Evolutionary conservation across 1,140 invertebrate species (phyloP), one percentile per base, ranked within the genome.

Genomic region (Parapsyche elsis): DNA sequence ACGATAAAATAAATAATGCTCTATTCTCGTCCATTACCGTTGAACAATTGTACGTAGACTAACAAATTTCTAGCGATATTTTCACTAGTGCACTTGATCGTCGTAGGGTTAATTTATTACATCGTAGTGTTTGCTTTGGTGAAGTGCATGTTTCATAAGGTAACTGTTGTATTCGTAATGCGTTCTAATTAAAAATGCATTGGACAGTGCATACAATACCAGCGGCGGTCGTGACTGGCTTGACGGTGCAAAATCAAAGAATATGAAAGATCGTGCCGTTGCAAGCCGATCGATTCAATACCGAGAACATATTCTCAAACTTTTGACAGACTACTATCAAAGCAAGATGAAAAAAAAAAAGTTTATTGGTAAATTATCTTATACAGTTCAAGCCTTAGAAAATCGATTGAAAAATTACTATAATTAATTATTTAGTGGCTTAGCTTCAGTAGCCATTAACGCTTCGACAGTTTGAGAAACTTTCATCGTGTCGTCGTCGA

Each of bases 101-200:
- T 57, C 5, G 19, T 10, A 10, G 4, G 53, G 1, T 57, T 21
- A 21, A 16, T 57, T 4, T 57, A n/a, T 57, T 16, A 57, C 10
- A 21, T n/a, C 1, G 10, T 16, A 57, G 1, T 4, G 19, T 57
- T 57, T 57, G 14, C 10, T 57, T 16, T 57, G 10, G 19, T 57
- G 2, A 67, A 53, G 16, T 53, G 16, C 1, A 73, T 38, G 10
- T 77, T 77, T 61, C 44, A 45, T 45, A 77, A 45, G 10, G 53
- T 30, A 64, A 77, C n/a, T 30, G 57, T 77, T 45, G 75, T 57
- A 64, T 61, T 77, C 24, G 49, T 77, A 64, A 64, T 76, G 57
- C 21, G 74, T 24, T 46, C 45, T 76, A 76, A 77, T 77, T 77
- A 77, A 77, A 77, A 77, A 77, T 77, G 75, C 75, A 64, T 77